Percentiles rank a stretch among this genome's conserved stretches.
Conservation (phyloP, 2,888 invertebrate species). For the Eupithecia inturbata region DNA sequence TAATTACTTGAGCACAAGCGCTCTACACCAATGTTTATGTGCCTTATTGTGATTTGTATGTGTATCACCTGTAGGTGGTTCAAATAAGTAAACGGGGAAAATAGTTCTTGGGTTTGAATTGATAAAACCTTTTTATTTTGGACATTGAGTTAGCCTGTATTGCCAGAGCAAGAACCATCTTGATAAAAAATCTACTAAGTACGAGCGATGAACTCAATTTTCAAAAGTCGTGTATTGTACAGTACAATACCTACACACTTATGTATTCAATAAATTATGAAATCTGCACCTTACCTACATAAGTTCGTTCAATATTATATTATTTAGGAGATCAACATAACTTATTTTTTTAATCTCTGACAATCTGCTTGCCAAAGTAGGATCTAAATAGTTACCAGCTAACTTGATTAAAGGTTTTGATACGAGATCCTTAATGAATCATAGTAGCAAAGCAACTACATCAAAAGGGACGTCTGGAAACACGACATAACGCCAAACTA, state of each 20-base stretch:
- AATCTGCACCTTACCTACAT: background rate
- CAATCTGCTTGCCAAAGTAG: background rate
- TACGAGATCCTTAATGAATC: constrained; percentile 52
- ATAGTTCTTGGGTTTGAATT: background rate
- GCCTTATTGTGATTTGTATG: too few species aligned
- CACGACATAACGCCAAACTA: constrained; percentile 52
- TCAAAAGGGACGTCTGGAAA: constrained; percentile 64
- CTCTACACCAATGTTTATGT: too few species aligned
- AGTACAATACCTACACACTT: too few species aligned
- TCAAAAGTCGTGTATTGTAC: too few species aligned
- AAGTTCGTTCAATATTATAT: too few species aligned
- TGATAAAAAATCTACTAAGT: background rate
- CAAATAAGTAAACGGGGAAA: too few species aligned
- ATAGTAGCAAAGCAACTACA: constrained; percentile 53
- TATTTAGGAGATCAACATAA: background rate
- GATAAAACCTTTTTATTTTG: background rate
- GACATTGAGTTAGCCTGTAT: background rate
- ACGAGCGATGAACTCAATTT: background rate
- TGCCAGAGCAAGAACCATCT: background rate
- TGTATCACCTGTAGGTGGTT: too few species aligned
- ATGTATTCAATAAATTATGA: background rate
- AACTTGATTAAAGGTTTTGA: constrained; percentile 7
- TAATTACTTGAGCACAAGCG: too few species aligned
- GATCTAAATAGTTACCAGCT: background rate
- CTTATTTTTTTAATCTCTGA: background rate